phyloP scores from a whole-genome alignment of 1,140 invertebrate genomes.

The Pachypsylla venusta region DNA sequence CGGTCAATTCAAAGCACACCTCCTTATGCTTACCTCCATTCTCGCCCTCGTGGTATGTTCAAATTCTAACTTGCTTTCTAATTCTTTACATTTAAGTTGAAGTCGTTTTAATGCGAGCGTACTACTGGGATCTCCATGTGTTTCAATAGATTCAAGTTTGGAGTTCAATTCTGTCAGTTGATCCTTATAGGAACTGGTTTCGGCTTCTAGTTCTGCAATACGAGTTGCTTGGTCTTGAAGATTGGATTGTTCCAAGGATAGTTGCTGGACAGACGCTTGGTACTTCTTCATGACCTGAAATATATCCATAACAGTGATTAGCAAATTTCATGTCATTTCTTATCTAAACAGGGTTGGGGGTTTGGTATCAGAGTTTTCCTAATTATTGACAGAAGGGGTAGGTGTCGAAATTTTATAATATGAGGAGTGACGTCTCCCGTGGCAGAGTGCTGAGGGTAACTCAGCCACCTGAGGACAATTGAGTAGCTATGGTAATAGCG shows the following conservation, averaged over 20 bases:
- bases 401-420: no score
- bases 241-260: conserved; percentile 66
- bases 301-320: no score
- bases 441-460: no score
- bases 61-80: conserved; percentile 76
- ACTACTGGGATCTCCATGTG: conserved; percentile 56
- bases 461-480: no score
- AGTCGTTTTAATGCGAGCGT: conserved; percentile 48
- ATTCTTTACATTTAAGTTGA: conserved; percentile 67
- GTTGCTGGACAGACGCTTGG: conserved; percentile 67
- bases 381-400: no score
- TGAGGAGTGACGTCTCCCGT: no score
- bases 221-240: conserved; percentile 64
- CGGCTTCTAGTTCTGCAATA: conserved; percentile 59
- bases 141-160: conserved; percentile 60
- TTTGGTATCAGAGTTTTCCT: no score
- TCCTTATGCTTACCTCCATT: conserved; percentile 45
- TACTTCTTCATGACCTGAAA: conserved; percentile 84
- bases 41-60: conserved; percentile 70
- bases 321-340: no score
- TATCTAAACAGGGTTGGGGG: no score
- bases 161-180: conserved; percentile 58
- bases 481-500: no score
- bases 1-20: not conserved
- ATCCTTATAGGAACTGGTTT: conserved; percentile 57